Evolutionary conservation across 1,140 invertebrate species (phyloP).

Genomic region (Hydropsyche tenuis): DNA sequence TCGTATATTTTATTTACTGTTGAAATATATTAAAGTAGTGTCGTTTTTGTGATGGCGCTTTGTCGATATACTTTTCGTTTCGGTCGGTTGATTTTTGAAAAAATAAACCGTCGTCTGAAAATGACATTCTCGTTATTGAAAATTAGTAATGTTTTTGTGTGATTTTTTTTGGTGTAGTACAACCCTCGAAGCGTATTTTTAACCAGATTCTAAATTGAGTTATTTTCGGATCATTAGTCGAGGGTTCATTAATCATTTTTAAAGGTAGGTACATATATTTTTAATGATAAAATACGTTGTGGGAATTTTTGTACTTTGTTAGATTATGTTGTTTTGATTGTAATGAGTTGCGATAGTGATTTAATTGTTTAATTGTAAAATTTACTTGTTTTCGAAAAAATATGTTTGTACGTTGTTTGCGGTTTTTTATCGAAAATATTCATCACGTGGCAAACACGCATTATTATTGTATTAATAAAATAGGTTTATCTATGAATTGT

Average conservation of each 20-base stretch:
- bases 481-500: slow-evolving; percentile 3
- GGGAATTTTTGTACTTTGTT: neutral
- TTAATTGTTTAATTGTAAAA: too few species aligned
- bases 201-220: slow-evolving; percentile 1
- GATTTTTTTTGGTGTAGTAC: neutral
- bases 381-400: neutral
- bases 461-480: neutral
- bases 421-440: neutral
- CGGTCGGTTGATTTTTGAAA: too few species aligned
- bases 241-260: slow-evolving; percentile 7
- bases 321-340: too few species aligned
- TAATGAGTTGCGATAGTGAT: too few species aligned
- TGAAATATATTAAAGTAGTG: too few species aligned
- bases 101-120: too few species aligned
- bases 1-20: too few species aligned
- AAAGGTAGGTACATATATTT: neutral
- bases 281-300: neutral
- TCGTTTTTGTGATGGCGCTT: too few species aligned
- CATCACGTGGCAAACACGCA: neutral
- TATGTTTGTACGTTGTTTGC: slow-evolving; percentile 5
- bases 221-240: slow-evolving; percentile 17
- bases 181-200: neutral
- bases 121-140: neutral
- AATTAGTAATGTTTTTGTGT: neutral
- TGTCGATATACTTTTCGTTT: too few species aligned